Evolutionary conservation across 2,113 vertebrate species (phyloP).

Genomic region (Calypte anna): DNA sequence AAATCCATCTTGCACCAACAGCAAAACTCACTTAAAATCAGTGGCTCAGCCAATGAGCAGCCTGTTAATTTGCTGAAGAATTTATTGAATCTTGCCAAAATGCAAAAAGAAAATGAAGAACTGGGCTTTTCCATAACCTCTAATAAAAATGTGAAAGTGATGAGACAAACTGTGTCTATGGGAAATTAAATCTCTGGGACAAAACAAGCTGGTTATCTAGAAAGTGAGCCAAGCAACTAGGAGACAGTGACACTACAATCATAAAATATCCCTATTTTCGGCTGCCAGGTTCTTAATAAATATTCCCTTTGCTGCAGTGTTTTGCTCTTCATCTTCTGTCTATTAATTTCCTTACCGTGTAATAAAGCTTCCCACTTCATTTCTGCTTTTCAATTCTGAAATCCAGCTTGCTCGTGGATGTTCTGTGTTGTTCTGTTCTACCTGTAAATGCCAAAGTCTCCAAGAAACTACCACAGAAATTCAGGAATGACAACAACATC

Average conservation of each 20-base stretch:
- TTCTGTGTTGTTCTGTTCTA: neutral
- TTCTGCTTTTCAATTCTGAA: neutral
- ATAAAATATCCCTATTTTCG: neutral
- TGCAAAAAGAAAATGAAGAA: neutral
- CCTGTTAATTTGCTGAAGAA: conserved; percentile 32
- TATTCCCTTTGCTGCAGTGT: neutral
- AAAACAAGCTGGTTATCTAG: conserved; percentile 29
- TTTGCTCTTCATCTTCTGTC: conserved; percentile 10
- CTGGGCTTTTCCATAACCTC: neutral
- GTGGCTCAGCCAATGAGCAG: neutral
- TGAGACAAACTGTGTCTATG: neutral
- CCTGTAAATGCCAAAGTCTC: neutral
- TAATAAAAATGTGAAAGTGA: conserved; percentile 7
- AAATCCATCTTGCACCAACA: neutral
- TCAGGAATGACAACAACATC: neutral
- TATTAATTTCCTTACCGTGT: neutral
- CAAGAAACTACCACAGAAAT: neutral
- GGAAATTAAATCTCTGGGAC: conserved; percentile 28
- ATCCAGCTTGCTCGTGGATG: neutral
- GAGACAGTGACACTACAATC: neutral
- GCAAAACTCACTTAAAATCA: neutral
- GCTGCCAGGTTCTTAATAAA: conserved; percentile 4
- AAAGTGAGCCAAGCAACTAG: neutral
- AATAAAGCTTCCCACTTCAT: neutral
- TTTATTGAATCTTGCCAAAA: conserved; percentile 26